A percentile compares a stretch with the other conserved stretches of the same genome.
Conservation (phyloP, 1,140 invertebrate genomes). For the Forficula auricularia region DNA sequence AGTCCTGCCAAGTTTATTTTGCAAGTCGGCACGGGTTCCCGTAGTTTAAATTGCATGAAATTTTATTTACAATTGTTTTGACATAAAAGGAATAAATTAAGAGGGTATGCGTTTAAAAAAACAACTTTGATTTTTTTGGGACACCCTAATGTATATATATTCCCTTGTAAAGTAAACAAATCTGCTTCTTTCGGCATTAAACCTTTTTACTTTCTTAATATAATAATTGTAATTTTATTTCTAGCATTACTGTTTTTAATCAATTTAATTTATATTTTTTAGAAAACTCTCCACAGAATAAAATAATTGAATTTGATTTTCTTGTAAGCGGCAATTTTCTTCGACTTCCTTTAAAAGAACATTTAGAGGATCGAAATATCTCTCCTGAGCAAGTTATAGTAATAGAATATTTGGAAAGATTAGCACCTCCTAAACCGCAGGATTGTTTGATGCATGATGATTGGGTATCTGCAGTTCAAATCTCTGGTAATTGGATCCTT, state of each 20-base stretch:
- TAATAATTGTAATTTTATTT: not conserved
- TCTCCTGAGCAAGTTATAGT: slow-evolving; percentile 63
- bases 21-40: too few species aligned
- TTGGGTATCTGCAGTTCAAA: slow-evolving; percentile 78
- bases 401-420: slow-evolving; percentile 77
- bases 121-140: too few species aligned
- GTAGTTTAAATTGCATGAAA: too few species aligned
- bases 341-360: slow-evolving; percentile 43
- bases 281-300: slow-evolving; percentile 22
- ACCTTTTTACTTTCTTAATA: not conserved
- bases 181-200: too few species aligned
- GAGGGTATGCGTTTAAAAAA: too few species aligned
- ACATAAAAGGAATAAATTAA: too few species aligned
- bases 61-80: too few species aligned
- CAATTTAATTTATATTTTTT: slow-evolving; percentile 12
- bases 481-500: slow-evolving; percentile 63
- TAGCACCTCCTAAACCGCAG: slow-evolving; percentile 73
- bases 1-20: too few species aligned
- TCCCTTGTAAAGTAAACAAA: too few species aligned
- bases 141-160: too few species aligned
- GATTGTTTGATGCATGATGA: slow-evolving; percentile 86
- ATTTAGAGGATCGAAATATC: slow-evolving; percentile 44
- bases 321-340: slow-evolving; percentile 66
- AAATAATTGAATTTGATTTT: slow-evolving; percentile 71
- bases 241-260: slow-evolving; percentile 3